Evolutionary conservation across 2,113 vertebrate species (phyloP).

Genomic region (Neopipo cinnamomea): DNA sequence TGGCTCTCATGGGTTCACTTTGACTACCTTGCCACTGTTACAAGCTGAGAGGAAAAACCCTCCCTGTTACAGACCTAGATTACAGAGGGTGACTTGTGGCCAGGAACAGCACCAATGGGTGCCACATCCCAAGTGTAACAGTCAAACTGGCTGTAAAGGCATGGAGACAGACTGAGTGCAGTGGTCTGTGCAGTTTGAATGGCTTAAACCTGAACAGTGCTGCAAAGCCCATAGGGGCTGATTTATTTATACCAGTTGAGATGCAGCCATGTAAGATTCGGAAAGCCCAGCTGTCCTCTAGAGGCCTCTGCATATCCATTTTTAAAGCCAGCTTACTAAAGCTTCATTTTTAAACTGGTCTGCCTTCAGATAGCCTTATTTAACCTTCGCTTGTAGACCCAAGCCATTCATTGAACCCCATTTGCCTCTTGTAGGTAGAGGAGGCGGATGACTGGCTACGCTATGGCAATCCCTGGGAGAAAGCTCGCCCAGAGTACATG

Average conservation of each 20-base stretch:
- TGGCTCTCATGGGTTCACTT: not conserved
- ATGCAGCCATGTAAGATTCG: not conserved
- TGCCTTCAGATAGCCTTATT: accelerated
- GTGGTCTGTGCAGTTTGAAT: not conserved
- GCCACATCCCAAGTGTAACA: not conserved
- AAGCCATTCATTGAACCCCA: accelerated
- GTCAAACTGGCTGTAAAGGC: not conserved
- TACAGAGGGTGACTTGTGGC: not conserved
- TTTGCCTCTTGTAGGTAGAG: constrained; percentile 75
- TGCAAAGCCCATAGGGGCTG: not conserved
- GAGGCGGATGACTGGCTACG: constrained; percentile 90
- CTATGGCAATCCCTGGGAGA: constrained; percentile 90
- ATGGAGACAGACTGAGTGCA: not conserved
- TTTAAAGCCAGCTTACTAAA: not conserved
- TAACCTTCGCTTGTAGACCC: accelerated
- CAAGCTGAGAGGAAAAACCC: not conserved
- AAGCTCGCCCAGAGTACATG: constrained; percentile 87
- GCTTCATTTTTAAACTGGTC: not conserved
- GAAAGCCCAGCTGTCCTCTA: not conserved
- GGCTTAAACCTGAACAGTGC: not conserved
- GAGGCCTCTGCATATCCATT: not conserved
- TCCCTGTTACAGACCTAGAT: not conserved
- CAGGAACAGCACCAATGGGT: not conserved
- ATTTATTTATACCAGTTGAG: not conserved
- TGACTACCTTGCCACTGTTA: not conserved